Evolutionary conservation across 2,888 invertebrate genomes (phyloP), one percentile per base, ranked within the genome.

Genomic region (Papilio demoleus): DNA sequence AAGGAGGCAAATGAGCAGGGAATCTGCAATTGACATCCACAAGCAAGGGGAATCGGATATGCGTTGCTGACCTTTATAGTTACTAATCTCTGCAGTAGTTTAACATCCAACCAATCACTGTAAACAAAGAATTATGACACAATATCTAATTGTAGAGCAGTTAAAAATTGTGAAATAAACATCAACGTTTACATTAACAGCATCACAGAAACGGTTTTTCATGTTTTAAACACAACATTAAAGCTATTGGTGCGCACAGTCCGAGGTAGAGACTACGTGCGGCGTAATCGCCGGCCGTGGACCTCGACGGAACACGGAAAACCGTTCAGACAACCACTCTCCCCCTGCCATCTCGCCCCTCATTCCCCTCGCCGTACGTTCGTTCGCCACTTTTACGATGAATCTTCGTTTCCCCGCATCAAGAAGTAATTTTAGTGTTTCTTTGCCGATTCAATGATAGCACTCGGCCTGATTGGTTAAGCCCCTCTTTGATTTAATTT

Each of bases 381-480:
- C 79, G 77, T 87, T 88, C 86, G 85, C 89, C 88, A 88, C 89
- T 92, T 92, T 92, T 92, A 92, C 92, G 92, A 92, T 92, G 92
- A 92, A 92, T 92, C 92, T 92, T 92, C 92, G 91, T 91, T 92
- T 91, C 92, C 90, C 88, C 90, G 90, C 90, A 92, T 91, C 92
- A 92, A 91, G 92, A 92, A 92, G 92, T 91, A 92, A 92, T 92
- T 92, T 92, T 91, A 91, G 91, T 92, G 92, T 92, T 92, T 89
- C 90, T 91, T 92, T 89, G 87, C 90, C 91, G 91, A 92, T 92
- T 92, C 91, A 92, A 92, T 91, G 92, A 91, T 92, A 92, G 90
- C 92, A 92, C 92, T 92, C 91, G 92, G 81, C 83, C 85, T 91
- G 92, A 92, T 92, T 92, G 91, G 92, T 90, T 88, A 88, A 90